These are phyloP conservation scores for Psilopsiagon aurifrons DNA, from an alignment of 2,113 vertebrate species.

Conservation along the genomic window DNA sequence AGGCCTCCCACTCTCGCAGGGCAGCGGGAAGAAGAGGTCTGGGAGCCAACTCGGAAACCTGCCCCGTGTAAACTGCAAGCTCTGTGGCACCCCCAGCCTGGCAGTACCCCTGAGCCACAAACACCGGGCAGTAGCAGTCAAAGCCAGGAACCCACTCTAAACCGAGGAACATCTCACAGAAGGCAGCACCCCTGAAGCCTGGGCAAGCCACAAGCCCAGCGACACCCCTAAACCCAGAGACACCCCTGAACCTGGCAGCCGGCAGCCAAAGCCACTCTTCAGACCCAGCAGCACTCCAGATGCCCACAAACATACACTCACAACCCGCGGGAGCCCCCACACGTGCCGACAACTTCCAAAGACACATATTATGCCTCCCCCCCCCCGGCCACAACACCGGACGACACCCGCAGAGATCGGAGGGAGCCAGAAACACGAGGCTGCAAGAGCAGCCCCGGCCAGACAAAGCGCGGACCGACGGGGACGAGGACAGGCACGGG, in stretches of 20 bases:
- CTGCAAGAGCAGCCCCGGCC: too few species aligned
- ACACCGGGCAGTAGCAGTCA: neutral
- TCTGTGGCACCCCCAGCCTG: neutral
- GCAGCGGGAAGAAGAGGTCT: neutral
- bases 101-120: neutral
- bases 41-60: fast-evolving
- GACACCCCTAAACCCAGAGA: neutral
- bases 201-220: neutral
- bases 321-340: neutral
- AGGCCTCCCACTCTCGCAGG: neutral
- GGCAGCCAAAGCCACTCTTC: neutral
- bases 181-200: neutral
- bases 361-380: neutral
- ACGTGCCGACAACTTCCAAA: neutral
- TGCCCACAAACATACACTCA: neutral
- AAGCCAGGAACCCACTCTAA: neutral
- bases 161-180: neutral
- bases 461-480: fast-evolving
- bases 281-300: too few species aligned
- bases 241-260: neutral
- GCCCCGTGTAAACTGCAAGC: neutral
- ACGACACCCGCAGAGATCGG: neutral
- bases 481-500: too few species aligned
- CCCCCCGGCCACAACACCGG: too few species aligned
- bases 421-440: neutral